These are phyloP conservation scores for Solenopsis invicta DNA, from an alignment of 1,140 invertebrate genomes.

Conservation along the genomic window DNA sequence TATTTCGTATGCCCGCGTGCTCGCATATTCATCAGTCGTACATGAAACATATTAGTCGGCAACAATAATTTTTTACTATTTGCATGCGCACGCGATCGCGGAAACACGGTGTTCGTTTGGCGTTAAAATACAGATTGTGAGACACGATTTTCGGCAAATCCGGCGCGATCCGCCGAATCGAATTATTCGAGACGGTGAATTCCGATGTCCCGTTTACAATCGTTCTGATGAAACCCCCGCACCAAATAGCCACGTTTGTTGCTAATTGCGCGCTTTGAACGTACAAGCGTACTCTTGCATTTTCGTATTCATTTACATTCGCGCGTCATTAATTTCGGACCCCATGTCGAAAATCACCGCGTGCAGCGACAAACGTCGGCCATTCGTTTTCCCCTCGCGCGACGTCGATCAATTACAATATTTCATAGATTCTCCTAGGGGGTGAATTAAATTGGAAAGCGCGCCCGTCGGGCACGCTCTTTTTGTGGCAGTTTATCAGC, in stretches of 20 bases:
- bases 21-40: slow-evolving; percentile 5
- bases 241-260: slow-evolving; percentile 54
- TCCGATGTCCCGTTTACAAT: slow-evolving; percentile 57
- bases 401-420: slow-evolving; percentile 21
- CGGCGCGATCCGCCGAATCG: slow-evolving; percentile 26
- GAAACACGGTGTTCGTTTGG: neutral
- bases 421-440: neutral
- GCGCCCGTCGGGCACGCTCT: neutral
- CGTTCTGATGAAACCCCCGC: slow-evolving; percentile 42
- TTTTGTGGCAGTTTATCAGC: neutral
- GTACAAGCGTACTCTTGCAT: slow-evolving; percentile 30
- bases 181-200: slow-evolving; percentile 60
- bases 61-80: slow-evolving; percentile 35
- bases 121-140: slow-evolving; percentile 51
- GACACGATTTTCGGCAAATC: slow-evolving; percentile 28
- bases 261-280: slow-evolving; percentile 52
- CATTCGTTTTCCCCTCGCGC: neutral
- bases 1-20: neutral
- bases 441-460: neutral
- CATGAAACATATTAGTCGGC: slow-evolving; percentile 20
- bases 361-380: slow-evolving; percentile 1
- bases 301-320: slow-evolving; percentile 49
- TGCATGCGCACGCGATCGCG: neutral
- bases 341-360: slow-evolving; percentile 36
- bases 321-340: slow-evolving; percentile 38